phyloP scores from a whole-genome alignment of 2,113 vertebrate species.

The Hippocampus zosterae region DNA sequence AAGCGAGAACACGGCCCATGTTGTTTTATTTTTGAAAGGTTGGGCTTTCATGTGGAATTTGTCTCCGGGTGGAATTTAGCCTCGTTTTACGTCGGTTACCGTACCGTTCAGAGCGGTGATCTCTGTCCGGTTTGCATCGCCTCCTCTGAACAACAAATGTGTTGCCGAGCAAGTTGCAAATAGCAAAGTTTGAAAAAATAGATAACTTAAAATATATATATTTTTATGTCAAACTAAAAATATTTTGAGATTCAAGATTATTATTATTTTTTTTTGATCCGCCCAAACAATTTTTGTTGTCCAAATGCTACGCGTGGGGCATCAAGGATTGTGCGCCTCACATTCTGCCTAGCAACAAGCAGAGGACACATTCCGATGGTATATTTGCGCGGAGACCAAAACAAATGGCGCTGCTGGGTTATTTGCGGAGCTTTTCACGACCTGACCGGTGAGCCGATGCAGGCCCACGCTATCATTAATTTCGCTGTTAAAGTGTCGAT shows the following conservation, averaged over 20 bases:
- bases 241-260: not conserved
- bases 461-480: not conserved
- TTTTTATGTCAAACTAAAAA: not conserved
- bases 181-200: not conserved
- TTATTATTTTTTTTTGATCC: too few relatives aligned
- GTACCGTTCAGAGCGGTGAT: not conserved
- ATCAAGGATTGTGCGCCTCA: not conserved
- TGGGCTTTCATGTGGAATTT: not conserved
- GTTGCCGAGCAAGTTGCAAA: not conserved
- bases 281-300: not conserved
- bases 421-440: not conserved
- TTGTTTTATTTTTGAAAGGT: not conserved
- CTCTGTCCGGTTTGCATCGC: not conserved
- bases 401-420: too few relatives aligned
- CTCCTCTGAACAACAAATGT: too few relatives aligned
- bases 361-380: not conserved
- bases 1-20: not conserved
- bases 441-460: not conserved
- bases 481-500: constrained; percentile 17
- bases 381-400: too few relatives aligned
- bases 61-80: not conserved
- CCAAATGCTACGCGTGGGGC: not conserved
- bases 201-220: too few relatives aligned
- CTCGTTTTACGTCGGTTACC: not conserved
- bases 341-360: not conserved